A percentile compares a stretch with the other conserved stretches of the same genome.
These are phyloP conservation scores for Ovibos moschatus DNA, from an alignment of 2,113 vertebrate genomes.

Conservation along the genomic window DNA sequence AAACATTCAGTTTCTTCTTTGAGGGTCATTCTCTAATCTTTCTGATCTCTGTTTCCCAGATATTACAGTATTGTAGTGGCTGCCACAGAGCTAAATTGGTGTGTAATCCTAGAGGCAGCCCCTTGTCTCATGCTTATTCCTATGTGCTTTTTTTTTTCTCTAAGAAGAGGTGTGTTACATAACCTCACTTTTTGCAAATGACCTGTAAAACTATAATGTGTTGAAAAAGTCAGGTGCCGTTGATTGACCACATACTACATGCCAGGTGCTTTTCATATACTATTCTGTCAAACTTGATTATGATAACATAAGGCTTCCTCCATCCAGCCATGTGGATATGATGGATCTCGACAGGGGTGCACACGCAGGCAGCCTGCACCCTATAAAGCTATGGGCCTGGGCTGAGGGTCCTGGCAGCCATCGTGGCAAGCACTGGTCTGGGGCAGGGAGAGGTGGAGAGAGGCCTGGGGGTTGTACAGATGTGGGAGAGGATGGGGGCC, in stretches of 20 bases:
- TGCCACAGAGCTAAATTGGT: background rate
- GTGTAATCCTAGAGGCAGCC: background rate
- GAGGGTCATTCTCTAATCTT: background rate
- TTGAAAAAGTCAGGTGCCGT: background rate
- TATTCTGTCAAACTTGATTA: background rate
- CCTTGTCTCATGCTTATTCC: background rate
- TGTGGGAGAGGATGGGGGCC: background rate
- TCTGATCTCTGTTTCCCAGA: background rate
- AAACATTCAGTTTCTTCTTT: background rate
- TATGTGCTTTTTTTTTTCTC: background rate
- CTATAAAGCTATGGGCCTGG: background rate
- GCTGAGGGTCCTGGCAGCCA: background rate
- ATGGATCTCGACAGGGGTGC: background rate
- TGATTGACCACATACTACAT: background rate
- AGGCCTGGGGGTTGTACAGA: background rate
- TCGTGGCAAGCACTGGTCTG: background rate
- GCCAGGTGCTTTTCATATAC: background rate
- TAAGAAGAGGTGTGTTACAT: background rate
- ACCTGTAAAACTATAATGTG: background rate
- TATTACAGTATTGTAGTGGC: background rate
- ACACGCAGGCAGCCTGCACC: background rate
- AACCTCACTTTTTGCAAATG: background rate
- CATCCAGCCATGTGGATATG: no score
- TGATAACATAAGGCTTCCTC: background rate
- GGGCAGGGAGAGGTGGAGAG: background rate